phyloP scores from a whole-genome alignment of 2,113 vertebrate genomes.

The Tupaia chinensis region DNA sequence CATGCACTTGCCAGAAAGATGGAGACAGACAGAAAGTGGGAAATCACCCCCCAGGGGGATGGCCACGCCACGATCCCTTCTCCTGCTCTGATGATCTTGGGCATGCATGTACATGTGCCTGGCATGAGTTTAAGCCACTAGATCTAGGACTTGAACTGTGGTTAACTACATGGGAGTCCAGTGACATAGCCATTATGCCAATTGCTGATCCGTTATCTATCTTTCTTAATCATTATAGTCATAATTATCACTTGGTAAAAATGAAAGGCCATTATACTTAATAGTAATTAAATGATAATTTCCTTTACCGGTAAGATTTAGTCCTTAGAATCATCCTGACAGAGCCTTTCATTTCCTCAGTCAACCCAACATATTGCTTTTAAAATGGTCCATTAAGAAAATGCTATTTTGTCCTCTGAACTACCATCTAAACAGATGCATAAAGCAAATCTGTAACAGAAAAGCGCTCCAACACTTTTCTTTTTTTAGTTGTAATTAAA shows the following conservation, averaged over 20 bases:
- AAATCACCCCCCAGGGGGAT: too few relatives aligned
- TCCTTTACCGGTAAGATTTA: neutral
- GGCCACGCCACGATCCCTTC: too few relatives aligned
- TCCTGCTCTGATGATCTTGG: too few relatives aligned
- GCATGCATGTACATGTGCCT: too few relatives aligned
- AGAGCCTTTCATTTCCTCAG: constrained; percentile 6
- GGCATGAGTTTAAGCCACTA: too few relatives aligned
- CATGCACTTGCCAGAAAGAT: too few relatives aligned
- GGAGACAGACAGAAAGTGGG: too few relatives aligned
- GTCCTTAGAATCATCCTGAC: neutral
- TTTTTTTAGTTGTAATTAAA: neutral
- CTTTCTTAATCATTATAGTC: neutral
- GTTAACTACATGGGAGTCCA: too few relatives aligned
- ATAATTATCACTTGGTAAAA: neutral
- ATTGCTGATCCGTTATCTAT: too few relatives aligned
- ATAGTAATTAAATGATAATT: neutral
- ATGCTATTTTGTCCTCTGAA: neutral
- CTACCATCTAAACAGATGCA: neutral
- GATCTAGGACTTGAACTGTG: too few relatives aligned
- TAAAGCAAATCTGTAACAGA: neutral
- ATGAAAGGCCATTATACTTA: neutral
- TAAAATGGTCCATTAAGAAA: neutral
- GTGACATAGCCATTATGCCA: too few relatives aligned
- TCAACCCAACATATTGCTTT: neutral
- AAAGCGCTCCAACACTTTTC: neutral